Evolutionary conservation across 2,113 vertebrate species (phyloP).

Genomic region (Zeus faber): DNA sequence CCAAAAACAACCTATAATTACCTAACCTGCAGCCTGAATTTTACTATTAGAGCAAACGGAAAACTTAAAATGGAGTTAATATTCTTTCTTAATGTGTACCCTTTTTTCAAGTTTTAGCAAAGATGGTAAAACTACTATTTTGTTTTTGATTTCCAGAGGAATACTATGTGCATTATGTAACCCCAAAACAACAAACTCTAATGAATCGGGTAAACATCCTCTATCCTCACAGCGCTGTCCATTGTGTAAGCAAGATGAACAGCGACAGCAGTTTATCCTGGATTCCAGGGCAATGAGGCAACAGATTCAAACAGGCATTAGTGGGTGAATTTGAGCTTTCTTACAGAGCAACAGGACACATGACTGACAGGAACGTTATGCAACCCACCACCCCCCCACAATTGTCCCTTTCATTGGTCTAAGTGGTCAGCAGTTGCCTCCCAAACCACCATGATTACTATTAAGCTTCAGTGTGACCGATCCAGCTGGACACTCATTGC

Average conservation of each 20-base stretch:
- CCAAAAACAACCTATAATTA: too few species aligned
- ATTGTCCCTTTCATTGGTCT: slow-evolving; percentile 60
- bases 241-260: slow-evolving; percentile 35
- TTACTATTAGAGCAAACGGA: too few species aligned
- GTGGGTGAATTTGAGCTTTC: slow-evolving; percentile 54
- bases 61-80: too few species aligned
- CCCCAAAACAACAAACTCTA: slow-evolving; percentile 25
- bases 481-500: background rate
- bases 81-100: too few species aligned
- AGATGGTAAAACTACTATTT: too few species aligned
- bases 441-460: slow-evolving; percentile 21
- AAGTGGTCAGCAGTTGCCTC: slow-evolving; percentile 35
- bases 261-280: slow-evolving; percentile 32
- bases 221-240: slow-evolving; percentile 21
- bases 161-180: slow-evolving; percentile 19
- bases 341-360: slow-evolving; percentile 51
- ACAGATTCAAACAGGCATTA: slow-evolving; percentile 62
- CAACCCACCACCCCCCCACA: slow-evolving; percentile 54
- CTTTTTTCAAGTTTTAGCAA: too few species aligned
- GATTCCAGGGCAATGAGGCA: slow-evolving; percentile 66
- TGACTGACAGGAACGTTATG: slow-evolving; percentile 60
- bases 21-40: too few species aligned
- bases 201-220: slow-evolving; percentile 27
- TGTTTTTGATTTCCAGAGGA: too few species aligned
- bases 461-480: slow-evolving; percentile 31